Percentiles rank a stretch among this genome's conserved stretches.
Conservation (phyloP, 2,113 vertebrate species). For the Hoplias malabaricus region DNA sequence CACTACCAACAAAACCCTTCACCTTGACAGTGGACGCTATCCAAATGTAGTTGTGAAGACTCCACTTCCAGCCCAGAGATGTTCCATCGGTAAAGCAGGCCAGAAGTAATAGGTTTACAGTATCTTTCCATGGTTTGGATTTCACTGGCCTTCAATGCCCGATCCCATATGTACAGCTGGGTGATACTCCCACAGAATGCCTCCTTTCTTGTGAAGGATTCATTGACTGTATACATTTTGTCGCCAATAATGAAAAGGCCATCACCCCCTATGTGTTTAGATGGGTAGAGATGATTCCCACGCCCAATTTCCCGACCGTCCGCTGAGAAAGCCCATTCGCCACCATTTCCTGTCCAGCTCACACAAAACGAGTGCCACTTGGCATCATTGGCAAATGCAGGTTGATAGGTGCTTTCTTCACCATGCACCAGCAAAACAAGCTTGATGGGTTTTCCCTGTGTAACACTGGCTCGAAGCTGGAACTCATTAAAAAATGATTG, state of each 20-base stretch:
- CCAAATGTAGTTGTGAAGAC: constrained; percentile 55
- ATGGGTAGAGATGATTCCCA: constrained; percentile 49
- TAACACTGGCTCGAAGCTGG: constrained; percentile 68
- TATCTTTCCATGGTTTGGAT: constrained; percentile 68
- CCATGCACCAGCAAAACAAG: constrained; percentile 71
- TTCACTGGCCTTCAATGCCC: constrained; percentile 62
- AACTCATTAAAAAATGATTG: constrained; percentile 67
- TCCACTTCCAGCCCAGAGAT: constrained; percentile 62
- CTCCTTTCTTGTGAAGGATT: constrained; percentile 60
- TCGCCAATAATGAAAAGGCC: constrained; percentile 72
- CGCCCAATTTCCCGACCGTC: constrained; percentile 46
- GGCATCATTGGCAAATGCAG: constrained; percentile 63
- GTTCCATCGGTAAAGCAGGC: constrained; percentile 72
- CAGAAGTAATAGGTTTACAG: constrained; percentile 64
- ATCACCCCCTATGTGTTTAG: constrained; percentile 51
- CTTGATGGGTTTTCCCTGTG: constrained; percentile 53
- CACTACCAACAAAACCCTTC: constrained; percentile 26
- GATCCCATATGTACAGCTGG: constrained; percentile 75
- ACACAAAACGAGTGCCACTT: constrained; percentile 71
- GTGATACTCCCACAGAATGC: constrained; percentile 74
- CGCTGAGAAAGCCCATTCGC: constrained; percentile 64
- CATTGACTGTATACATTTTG: constrained; percentile 63
- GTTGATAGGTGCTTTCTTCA: constrained; percentile 54
- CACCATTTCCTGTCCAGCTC: constrained; percentile 64
- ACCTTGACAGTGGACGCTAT: constrained; percentile 70